phyloP scores from a whole-genome alignment of 1,140 invertebrate species.

The Lycorma delicatula region DNA sequence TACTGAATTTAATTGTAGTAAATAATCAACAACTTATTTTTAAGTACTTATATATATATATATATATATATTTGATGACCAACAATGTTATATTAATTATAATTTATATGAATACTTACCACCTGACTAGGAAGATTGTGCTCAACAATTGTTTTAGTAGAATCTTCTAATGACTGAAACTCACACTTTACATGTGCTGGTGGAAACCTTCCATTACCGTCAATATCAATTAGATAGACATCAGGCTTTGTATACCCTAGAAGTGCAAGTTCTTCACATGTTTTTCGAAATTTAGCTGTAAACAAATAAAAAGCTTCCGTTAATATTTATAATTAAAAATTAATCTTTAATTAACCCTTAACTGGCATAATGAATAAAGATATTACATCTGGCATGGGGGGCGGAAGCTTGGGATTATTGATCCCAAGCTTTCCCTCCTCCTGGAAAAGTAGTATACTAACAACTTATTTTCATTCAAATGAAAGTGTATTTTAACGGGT shows the following conservation, averaged over 20 bases:
- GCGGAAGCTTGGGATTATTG: no score
- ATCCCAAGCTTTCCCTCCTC: no score
- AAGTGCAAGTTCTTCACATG: constrained; percentile 84
- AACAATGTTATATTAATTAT: not conserved
- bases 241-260: constrained; percentile 75
- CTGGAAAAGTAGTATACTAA: no score
- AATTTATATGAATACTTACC: constrained; percentile 34
- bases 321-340: no score
- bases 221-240: constrained; percentile 83
- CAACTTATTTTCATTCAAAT: no score
- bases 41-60: not conserved
- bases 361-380: no score
- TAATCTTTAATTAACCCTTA: no score
- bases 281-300: constrained; percentile 72
- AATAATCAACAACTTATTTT: not conserved
- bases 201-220: constrained; percentile 83
- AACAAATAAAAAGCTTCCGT: no score
- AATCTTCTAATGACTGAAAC: constrained; percentile 74
- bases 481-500: no score
- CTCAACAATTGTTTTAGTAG: constrained; percentile 83
- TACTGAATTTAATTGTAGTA: not conserved
- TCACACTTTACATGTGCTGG: constrained; percentile 85
- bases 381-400: no score
- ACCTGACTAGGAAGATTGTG: constrained; percentile 87
- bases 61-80: not conserved